Conservation (phyloP, 2,888 invertebrate species). For the Harmothoe impar region DNA sequence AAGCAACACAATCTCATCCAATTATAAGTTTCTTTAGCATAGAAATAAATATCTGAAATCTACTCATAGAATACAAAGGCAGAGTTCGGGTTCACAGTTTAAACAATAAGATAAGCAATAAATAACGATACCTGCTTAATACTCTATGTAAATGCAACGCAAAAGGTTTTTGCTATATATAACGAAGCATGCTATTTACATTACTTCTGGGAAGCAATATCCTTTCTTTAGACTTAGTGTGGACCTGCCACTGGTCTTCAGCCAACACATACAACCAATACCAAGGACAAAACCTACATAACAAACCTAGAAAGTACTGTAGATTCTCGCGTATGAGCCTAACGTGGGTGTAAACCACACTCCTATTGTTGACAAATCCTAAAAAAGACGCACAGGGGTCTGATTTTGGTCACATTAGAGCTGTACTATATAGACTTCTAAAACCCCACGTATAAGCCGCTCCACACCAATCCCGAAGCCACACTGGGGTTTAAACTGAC, state of each 20-base stretch:
- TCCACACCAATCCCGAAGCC: too few relatives aligned
- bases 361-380: too few relatives aligned
- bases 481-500: too few relatives aligned
- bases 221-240: not conserved
- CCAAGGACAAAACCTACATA: conserved; percentile 2
- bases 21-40: not conserved
- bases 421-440: too few relatives aligned
- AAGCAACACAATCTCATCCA: conserved; percentile 3
- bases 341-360: too few relatives aligned
- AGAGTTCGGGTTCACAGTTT: not conserved
- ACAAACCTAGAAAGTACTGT: not conserved
- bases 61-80: too few relatives aligned
- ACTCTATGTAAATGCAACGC: not conserved
- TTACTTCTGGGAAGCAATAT: too few relatives aligned
- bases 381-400: too few relatives aligned
- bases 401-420: too few relatives aligned
- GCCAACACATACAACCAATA: not conserved
- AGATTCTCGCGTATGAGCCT: too few relatives aligned
- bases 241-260: not conserved
- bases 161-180: not conserved
- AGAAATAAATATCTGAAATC: not conserved
- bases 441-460: too few relatives aligned
- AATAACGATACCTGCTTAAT: not conserved
- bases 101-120: not conserved
- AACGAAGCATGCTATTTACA: not conserved